phyloP scores from a whole-genome alignment of 2,113 vertebrate genomes.

The Trogon melanurus region DNA sequence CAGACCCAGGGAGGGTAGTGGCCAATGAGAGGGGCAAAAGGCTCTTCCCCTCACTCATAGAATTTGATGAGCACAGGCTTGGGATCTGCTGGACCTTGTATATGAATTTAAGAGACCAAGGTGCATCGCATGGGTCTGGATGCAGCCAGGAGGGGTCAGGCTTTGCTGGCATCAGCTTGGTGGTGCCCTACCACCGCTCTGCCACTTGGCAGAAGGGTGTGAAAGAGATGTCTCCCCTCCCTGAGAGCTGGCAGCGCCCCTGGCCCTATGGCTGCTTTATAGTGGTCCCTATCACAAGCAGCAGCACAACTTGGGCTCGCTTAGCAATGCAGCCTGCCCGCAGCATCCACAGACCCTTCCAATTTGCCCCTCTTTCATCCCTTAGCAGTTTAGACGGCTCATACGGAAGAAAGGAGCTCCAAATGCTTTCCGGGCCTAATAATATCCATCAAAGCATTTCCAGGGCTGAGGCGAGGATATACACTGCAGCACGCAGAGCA shows the following conservation, averaged over 20 bases:
- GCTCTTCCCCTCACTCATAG: rapidly evolving
- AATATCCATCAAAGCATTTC: constrained; percentile 78
- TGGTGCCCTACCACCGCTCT: background rate
- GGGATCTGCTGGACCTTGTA: background rate
- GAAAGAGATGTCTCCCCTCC: background rate
- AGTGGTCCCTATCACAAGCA: background rate
- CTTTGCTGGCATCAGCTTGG: background rate
- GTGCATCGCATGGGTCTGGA: background rate
- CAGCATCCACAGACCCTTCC: constrained; percentile 45
- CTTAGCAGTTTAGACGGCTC: background rate
- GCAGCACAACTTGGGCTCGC: background rate
- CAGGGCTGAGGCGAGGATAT: constrained; percentile 56
- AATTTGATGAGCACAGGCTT: background rate
- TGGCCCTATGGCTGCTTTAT: background rate
- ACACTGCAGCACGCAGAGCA: constrained; percentile 47
- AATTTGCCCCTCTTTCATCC: constrained; percentile 67
- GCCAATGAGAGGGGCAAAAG: background rate
- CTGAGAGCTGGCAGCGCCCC: background rate
- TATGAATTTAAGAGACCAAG: background rate
- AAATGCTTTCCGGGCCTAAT: constrained; percentile 72
- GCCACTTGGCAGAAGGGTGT: background rate
- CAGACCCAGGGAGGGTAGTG: background rate
- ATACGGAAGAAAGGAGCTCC: constrained; percentile 63
- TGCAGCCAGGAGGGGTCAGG: background rate
- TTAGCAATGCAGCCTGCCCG: background rate